Evolutionary conservation across 2,888 invertebrate genomes (phyloP), one percentile per base, ranked within the genome.

Genomic region (Enchytraeus crypticus): DNA sequence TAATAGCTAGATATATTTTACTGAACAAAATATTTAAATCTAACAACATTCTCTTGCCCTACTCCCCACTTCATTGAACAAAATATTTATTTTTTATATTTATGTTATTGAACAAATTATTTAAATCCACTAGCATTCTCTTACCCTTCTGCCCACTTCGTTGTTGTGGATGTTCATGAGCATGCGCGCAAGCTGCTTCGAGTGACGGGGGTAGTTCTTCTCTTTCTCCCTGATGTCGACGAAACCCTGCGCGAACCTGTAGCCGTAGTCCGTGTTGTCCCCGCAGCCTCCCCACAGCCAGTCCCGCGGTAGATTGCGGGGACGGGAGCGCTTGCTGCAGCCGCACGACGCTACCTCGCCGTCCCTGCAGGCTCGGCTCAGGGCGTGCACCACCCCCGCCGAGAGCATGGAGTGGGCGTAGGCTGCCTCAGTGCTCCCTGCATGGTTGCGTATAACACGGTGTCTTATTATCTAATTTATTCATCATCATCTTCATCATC

Each of bases 211-310:
- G 75, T 86, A 87, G 73, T 87, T 88, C 62, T 88, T 85, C 71
- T 83, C 83, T 62, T 81, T 76, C 78, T 96, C 96, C 59, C 90
- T 84, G 59, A 92, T 86, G 80, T 98, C 96, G 64, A 96, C 89
- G 78, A 97, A 97, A 70, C 88, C 88, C 79, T 90, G 89, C 1
- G 93, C 88, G 79, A 96, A 96, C 80, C 90, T 90, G 81, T 69
- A 77, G 23, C 70, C 70, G 78, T 93, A 95, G 79, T 93, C 91
- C 61, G 95, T 85, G 81, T 98, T 92, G 79, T 97, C 96, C 0
- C 95, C 96, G 73, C 95, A 97, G 29, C 97, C 97, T 33, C 93
- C 93, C 97, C 97, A 97, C 53, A 91, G 87, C 93, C 93, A 97
- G 74, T 95, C 92, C 59, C 85, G 84, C 71, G 89, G 87, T 60